Conservation (phyloP, 2,113 vertebrate genomes). For the Daboia siamensis region DNA sequence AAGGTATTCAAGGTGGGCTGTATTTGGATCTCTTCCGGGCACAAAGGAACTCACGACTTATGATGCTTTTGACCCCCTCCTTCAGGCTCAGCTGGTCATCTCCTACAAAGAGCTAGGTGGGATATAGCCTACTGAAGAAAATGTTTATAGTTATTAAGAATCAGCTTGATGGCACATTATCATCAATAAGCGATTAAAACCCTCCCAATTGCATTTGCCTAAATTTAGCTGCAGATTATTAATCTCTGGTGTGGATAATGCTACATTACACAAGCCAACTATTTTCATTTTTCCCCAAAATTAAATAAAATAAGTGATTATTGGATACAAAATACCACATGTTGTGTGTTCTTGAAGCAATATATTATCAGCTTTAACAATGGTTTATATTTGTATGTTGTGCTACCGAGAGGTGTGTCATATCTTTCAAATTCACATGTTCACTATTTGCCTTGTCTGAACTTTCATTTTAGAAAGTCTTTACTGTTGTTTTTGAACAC, state of each 20-base stretch:
- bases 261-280: too few species aligned
- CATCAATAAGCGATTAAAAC: neutral
- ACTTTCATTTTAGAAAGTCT: conserved; percentile 10
- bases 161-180: neutral
- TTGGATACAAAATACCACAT: conserved; percentile 3
- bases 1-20: neutral
- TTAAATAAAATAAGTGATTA: neutral
- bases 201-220: neutral
- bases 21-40: neutral
- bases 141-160: neutral
- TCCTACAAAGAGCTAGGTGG: neutral
- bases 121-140: neutral
- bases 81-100: neutral
- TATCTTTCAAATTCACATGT: neutral
- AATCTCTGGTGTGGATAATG: neutral
- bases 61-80: neutral
- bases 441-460: neutral
- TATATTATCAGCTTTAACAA: neutral
- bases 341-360: conserved; percentile 1
- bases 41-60: neutral
- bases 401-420: neutral
- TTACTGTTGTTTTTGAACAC: conserved; percentile 3
- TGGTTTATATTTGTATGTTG: neutral
- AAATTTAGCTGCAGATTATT: neutral
- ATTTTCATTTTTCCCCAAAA: neutral